Evolutionary conservation across 2,888 invertebrate genomes (phyloP), one percentile per base, ranked within the genome.

Genomic region (Auanema freiburgensis): DNA sequence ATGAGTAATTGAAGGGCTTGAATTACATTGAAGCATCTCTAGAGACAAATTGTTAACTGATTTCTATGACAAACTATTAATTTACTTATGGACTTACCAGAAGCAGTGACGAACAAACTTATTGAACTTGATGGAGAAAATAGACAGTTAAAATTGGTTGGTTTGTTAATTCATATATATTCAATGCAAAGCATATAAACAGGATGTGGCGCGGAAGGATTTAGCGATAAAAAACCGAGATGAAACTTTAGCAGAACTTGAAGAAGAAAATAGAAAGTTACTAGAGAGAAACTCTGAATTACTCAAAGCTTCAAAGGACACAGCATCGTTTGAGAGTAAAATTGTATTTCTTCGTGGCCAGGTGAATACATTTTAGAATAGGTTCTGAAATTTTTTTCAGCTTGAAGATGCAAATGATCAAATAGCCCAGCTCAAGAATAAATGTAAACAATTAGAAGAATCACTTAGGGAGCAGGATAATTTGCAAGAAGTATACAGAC

Each of bases 121-220:
- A 46, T 46, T 46, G 46, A 46, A 18, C 46, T 46, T 21, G 46
- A 46, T 46, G 46, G 16, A 46, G 46, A 46, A 10, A 46, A 46
- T 10, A 3, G 46, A 5, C 46, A 46, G 46, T 21, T 46, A 6
- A 46, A 46, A 46, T 46, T 46, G 46, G 33, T 46, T 46, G 46
- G 33, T 33, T 33, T 33, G 33, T 33, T 33, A 3, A 3, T 46
- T 46, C 16, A 3, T 46, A 18, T 46, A 5, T 16, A 10, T 5
- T 21, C 3, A 46, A 3, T 21, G 10, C 3, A 18, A 10, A 46
- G 46, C 46, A 18, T 46, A 46, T 18, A 46, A 5, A 10, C 46
- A 46, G 46, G 46, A 46, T 10, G 10, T 46, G 10, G 46, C 46
- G 4, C 46, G 46, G 16, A 46, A 46, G 21, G 46, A 46, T 10